Conservation (phyloP, 2,113 vertebrate genomes). For the Salvelinus namaycush region DNA sequence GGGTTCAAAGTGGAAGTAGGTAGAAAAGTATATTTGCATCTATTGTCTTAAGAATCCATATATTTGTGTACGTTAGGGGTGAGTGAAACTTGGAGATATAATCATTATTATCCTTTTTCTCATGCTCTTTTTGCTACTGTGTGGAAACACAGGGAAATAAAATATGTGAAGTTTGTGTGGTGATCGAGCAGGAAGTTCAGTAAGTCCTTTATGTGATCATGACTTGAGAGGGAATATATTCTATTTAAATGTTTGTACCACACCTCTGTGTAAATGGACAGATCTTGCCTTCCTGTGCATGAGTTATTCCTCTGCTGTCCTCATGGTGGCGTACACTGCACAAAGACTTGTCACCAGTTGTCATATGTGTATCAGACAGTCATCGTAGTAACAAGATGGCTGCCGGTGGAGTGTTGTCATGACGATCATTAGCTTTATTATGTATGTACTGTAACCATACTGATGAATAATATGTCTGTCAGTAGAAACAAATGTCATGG, state of each 20-base stretch:
- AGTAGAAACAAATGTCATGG: background rate
- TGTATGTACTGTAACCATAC: background rate
- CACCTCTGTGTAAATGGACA: background rate
- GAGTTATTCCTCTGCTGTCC: background rate
- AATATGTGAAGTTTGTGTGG: slow-evolving; percentile 20
- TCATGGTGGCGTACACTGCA: background rate
- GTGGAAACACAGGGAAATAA: slow-evolving; percentile 39
- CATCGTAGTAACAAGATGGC: background rate
- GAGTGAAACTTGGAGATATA: slow-evolving; percentile 42
- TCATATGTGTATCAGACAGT: background rate
- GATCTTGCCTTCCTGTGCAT: background rate
- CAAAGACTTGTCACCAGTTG: background rate
- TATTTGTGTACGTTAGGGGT: slow-evolving; percentile 67
- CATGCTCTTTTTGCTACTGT: slow-evolving; percentile 41
- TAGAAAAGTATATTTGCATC: slow-evolving; percentile 54
- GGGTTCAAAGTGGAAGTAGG: slow-evolving; percentile 58
- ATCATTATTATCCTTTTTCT: slow-evolving; percentile 20
- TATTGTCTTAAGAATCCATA: slow-evolving; percentile 64
- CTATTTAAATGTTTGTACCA: slow-evolving; percentile 50
- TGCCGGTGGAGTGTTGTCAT: background rate
- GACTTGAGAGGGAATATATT: slow-evolving; percentile 50
- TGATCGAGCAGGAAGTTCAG: slow-evolving; percentile 18
- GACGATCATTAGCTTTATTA: background rate
- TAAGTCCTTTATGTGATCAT: slow-evolving; percentile 23
- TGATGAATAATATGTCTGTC: background rate